A percentile compares a stretch with the other conserved stretches of the same genome.
phyloP scores from a whole-genome alignment of 35 echinoderm and acorn worm species.

The Amphiura filiformis region DNA sequence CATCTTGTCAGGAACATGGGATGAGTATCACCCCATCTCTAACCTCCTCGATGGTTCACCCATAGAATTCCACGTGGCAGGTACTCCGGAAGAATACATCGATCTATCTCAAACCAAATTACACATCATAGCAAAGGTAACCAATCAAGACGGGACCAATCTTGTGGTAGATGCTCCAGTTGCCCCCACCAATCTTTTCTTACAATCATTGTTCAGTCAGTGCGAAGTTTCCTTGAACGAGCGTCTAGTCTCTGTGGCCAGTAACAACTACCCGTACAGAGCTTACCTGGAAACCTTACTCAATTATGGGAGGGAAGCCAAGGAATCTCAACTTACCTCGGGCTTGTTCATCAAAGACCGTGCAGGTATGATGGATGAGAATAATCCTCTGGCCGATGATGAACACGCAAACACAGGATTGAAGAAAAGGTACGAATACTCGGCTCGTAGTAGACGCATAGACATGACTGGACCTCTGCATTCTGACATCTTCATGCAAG shows the following conservation, averaged over 20 bases:
- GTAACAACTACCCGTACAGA: slow-evolving; percentile 28
- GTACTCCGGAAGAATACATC: slow-evolving; percentile 18
- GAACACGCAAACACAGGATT: slow-evolving; percentile 12
- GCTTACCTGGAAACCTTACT: slow-evolving; percentile 40
- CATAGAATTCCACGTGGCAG: slow-evolving; percentile 15
- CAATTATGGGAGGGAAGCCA: slow-evolving; percentile 36
- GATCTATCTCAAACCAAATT: slow-evolving; percentile 42
- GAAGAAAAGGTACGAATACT: slow-evolving; percentile 21
- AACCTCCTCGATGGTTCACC: slow-evolving; percentile 36
- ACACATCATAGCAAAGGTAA: slow-evolving; percentile 26
- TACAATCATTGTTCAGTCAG: slow-evolving; percentile 26
- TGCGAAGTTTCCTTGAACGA: slow-evolving; percentile 29
- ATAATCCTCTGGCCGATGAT: neutral
- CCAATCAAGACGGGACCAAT: slow-evolving; percentile 20
- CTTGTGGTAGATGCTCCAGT: slow-evolving; percentile 14
- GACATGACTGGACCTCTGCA: slow-evolving; percentile 26
- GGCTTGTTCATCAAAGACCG: slow-evolving; percentile 48
- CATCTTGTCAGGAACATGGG: slow-evolving; percentile 34
- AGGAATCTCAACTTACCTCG: slow-evolving; percentile 32
- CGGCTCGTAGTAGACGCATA: neutral
- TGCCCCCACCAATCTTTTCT: slow-evolving; percentile 21
- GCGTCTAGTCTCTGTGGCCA: slow-evolving; percentile 11
- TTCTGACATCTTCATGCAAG: slow-evolving; percentile 32
- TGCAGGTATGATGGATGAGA: slow-evolving; percentile 27
- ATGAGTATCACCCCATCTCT: slow-evolving; percentile 37